Base-by-base conservation (phyloP, 2,888 invertebrate genomes). In the Eristalinus aeneus region DNA sequence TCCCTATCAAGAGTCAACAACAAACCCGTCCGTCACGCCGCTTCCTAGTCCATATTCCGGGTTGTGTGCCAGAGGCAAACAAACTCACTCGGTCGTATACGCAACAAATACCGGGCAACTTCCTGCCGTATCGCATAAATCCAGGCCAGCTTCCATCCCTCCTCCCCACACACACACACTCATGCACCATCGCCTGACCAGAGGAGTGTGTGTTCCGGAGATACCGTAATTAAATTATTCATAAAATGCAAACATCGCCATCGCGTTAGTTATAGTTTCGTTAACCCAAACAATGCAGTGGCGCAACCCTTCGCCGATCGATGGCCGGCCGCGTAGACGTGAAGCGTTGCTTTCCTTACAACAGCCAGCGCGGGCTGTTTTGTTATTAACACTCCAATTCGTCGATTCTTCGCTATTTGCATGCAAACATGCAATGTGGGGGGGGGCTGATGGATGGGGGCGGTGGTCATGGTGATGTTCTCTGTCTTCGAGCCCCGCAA, bases 321-420 rank as follows among this genome's bases (percentile, higher is more conserved):
- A n/a, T 63, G 12, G 6, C 32, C 54, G 8, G n/a, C n/a, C 31
- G 10, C 27, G 27, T 11, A 31, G 12, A 27, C 12, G 12, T 27
- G 12, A 11, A 12, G 23, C 5, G n/a, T 27, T 36, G 23, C 65
- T 46, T 32, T 36, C 31, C 58, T 39, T 56, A 56, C 60, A 27
- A 4, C 61, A 27, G 8, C 61, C 54, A 27, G 77, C 53, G 67
- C 58, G 71, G 39, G 75, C 72, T 85, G 80, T 77, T 80, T 72
- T 69, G 80, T 80, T 85, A 80, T 80, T 80, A 85, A 85, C 85
- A 76, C 80, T 80, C 80, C 85, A 85, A 85, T 85, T 85, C 76
- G 63, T 80, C 85, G 53, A 73, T 76, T 72, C 72, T 80, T 80
- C 72, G 16, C 60, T 36, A 23, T 68, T 60, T 53, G 8, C 39